Percentiles rank a stretch among this genome's conserved stretches.
These are phyloP conservation scores for Zosterops pallidus DNA, from an alignment of 2,113 vertebrate species.

Conservation along the genomic window DNA sequence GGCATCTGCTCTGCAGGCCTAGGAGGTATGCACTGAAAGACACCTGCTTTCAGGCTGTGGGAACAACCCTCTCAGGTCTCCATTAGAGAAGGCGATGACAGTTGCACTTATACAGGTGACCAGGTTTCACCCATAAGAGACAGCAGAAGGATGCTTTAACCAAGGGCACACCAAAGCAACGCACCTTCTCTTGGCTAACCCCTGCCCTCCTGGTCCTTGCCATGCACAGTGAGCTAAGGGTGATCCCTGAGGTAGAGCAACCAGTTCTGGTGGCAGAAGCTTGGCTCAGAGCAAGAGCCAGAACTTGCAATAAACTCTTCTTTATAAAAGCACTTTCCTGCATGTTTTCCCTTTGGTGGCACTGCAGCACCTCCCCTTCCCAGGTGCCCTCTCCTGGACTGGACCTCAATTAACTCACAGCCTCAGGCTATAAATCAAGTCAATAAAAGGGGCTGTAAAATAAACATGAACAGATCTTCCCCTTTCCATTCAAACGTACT, in stretches of 20 bases:
- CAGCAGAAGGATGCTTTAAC: constrained; percentile 38
- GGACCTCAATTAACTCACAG: constrained; percentile 81
- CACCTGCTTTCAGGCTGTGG: constrained; percentile 62
- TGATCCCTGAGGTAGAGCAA: background rate
- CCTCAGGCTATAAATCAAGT: constrained; percentile 84
- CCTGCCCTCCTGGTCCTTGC: constrained; percentile 50
- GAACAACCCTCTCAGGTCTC: constrained; percentile 28
- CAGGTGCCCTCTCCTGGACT: constrained; percentile 74
- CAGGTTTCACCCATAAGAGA: constrained; percentile 59
- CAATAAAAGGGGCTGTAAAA: constrained; percentile 79
- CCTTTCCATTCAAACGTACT: constrained; percentile 80
- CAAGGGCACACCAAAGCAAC: constrained; percentile 50
- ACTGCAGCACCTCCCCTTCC: constrained; percentile 20
- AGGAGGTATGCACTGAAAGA: constrained; percentile 66
- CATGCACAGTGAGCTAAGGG: constrained; percentile 17
- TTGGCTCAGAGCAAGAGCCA: background rate
- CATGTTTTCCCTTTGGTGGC: background rate
- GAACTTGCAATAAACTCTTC: background rate
- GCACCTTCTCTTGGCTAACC: constrained; percentile 61
- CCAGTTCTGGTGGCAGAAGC: background rate
- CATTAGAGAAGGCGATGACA: constrained; percentile 84
- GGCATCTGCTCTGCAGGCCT: background rate
- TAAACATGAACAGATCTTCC: constrained; percentile 78
- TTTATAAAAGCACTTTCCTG: background rate
- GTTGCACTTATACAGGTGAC: constrained; percentile 72